Evolutionary conservation across 2,888 invertebrate genomes (phyloP).

Genomic region (Coleophora flavipennella): DNA sequence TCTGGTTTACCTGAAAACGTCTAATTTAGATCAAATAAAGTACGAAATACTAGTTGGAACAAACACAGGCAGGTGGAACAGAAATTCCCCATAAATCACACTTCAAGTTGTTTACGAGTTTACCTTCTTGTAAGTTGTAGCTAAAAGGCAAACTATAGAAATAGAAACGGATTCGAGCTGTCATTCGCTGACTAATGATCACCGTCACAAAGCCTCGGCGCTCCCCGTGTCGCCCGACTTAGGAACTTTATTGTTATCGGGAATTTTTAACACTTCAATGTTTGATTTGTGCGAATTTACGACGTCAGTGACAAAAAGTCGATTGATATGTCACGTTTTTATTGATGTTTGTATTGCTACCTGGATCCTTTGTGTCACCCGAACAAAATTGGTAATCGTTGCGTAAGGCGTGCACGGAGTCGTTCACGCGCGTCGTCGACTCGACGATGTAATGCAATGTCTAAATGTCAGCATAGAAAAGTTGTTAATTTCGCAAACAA

Average conservation of each 20-base stretch:
- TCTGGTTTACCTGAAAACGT: too few relatives aligned
- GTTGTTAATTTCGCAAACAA: conserved; percentile 47
- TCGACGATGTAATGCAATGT: conserved; percentile 21
- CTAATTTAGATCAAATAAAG: too few relatives aligned
- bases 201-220: conserved; percentile 42
- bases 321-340: conserved; percentile 69
- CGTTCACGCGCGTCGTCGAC: conserved; percentile 37
- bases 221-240: conserved; percentile 47
- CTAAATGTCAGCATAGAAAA: conserved; percentile 38
- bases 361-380: conserved; percentile 44
- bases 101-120: conserved; percentile 54
- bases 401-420: conserved; percentile 40
- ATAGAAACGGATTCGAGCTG: conserved; percentile 42
- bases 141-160: conserved; percentile 43
- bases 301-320: conserved; percentile 48
- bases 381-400: conserved; percentile 48
- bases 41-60: conserved; percentile 11
- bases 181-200: conserved; percentile 65
- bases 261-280: conserved; percentile 68
- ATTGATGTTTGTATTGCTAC: conserved; percentile 66
- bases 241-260: conserved; percentile 50
- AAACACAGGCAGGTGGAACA: conserved; percentile 31
- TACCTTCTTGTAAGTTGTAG: conserved; percentile 58
- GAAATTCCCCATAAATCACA: conserved; percentile 41
- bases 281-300: conserved; percentile 69